Conservation (phyloP, 1,140 invertebrate species). For the Bombus confusus region DNA sequence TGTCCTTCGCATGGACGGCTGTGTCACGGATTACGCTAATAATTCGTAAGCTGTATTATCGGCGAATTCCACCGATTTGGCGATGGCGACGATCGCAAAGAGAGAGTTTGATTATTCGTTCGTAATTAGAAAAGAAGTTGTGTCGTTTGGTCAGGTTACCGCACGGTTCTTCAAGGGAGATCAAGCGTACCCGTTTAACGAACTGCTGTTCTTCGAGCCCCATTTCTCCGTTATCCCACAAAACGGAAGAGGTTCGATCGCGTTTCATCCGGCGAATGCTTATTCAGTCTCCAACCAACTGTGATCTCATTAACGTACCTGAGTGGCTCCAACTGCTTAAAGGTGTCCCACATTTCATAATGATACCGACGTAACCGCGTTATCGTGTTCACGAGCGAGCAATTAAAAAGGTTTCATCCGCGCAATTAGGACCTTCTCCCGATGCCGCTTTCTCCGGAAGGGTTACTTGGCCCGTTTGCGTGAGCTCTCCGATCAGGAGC, state of each 20-base stretch:
- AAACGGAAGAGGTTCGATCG: slow-evolving; percentile 29
- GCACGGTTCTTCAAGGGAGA: slow-evolving; percentile 44
- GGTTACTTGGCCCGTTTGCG: slow-evolving; percentile 44
- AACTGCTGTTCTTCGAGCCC: slow-evolving; percentile 38
- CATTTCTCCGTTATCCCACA: slow-evolving; percentile 28
- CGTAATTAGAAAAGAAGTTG: slow-evolving; percentile 57
- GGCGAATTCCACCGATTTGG: not conserved
- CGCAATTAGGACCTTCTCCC: slow-evolving; percentile 48
- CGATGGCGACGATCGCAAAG: not conserved
- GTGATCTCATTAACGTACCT: slow-evolving; percentile 63
- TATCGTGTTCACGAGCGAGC: slow-evolving; percentile 36
- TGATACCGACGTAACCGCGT: slow-evolving; percentile 49
- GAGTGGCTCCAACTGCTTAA: slow-evolving; percentile 56
- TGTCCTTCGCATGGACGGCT: not conserved
- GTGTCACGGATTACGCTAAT: slow-evolving; percentile 17
- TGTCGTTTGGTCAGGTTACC: slow-evolving; percentile 48
- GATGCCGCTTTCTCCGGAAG: not conserved
- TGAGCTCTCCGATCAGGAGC: not conserved
- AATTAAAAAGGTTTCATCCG: slow-evolving; percentile 53
- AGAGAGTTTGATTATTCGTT: slow-evolving; percentile 16
- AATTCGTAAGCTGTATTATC: not conserved
- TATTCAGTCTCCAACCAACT: slow-evolving; percentile 44
- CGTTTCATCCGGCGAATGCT: slow-evolving; percentile 29
- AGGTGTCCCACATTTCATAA: slow-evolving; percentile 57
- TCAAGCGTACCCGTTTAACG: slow-evolving; percentile 69